Evolutionary conservation across 2,797 vertebrate species (phyloP), one percentile per base, ranked within the genome.

Genomic region (Gallinago solitaria): DNA sequence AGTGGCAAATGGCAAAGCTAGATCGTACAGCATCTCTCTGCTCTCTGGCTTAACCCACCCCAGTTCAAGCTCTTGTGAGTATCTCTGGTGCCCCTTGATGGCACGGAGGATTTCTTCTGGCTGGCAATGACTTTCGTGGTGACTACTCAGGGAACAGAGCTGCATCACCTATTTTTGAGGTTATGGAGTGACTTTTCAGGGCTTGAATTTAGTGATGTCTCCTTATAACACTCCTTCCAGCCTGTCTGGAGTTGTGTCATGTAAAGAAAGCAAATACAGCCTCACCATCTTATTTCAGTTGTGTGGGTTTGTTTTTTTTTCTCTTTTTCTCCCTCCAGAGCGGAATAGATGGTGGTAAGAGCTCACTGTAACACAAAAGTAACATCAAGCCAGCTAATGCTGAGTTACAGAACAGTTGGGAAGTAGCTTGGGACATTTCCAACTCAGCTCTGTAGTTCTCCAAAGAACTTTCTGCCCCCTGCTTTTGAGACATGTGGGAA

Each of bases 361-460:
- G 57, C 68, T 93, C 16, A 2, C 56, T 87, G 33, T 69, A 87
- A 81, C 61, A 93, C 48, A 78, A 43, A 92, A 90, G 59, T 80
- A 86, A 1, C 57, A 91, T 67, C 73, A 41, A 89, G 78, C 37
- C 71, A 83, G 78, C 83, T 87, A 92, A 93, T n/a, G 41, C 54
- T 18, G 67, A 90, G 64, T 57, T 95, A 77, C 71, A 75, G 83
- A 95, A 81, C 78, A 94, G 89, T 89, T 94, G 76, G 84, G 86
- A 94, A 96, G 91, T 20, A 86, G 65, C 35, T 35, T 96, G 95
- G 95, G 94, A 93, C 53, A 33, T 39, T 83, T 96, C 97, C 96
- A 97, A 6, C 86, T 65, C 96, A 64, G 54, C 70, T 94, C 82
- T 76, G 70, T 48, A 92, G 75, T 37, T 94, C 87, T 88, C 87